Conservation (phyloP, 1,140 invertebrate genomes). For the Glossosoma conforme region DNA sequence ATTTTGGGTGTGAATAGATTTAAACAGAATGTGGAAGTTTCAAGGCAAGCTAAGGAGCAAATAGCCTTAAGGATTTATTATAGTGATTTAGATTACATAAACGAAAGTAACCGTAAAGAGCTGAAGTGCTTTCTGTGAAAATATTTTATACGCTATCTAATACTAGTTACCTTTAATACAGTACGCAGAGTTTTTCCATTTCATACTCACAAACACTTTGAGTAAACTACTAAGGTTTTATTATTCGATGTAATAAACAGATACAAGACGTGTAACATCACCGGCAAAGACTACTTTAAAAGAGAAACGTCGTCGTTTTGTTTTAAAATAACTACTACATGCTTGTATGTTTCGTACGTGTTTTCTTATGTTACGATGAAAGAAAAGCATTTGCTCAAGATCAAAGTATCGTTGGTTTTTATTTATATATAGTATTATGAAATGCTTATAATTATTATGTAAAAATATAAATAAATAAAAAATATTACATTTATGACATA, state of each 20-base stretch:
- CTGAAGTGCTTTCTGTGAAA: slow-evolving; percentile 1
- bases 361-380: no score
- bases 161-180: background rate
- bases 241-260: slow-evolving; percentile 1
- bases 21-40: background rate
- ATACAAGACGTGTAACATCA: no score
- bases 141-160: background rate
- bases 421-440: no score
- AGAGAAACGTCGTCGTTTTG: no score
- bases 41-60: slow-evolving; percentile 8
- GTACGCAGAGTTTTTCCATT: background rate
- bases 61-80: slow-evolving; percentile 9
- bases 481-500: no score
- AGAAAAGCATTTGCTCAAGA: no score
- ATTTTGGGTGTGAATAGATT: background rate
- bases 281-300: no score
- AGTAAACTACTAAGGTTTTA: background rate
- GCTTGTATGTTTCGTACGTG: no score
- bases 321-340: no score
- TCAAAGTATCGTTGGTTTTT: no score
- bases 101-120: slow-evolving; percentile 18
- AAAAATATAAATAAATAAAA: no score
- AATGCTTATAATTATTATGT: no score
- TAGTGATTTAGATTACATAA: slow-evolving; percentile 21
- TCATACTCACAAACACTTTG: background rate